Conservation (phyloP, 2,888 invertebrate species). For the Kryphioiulus occultus region DNA sequence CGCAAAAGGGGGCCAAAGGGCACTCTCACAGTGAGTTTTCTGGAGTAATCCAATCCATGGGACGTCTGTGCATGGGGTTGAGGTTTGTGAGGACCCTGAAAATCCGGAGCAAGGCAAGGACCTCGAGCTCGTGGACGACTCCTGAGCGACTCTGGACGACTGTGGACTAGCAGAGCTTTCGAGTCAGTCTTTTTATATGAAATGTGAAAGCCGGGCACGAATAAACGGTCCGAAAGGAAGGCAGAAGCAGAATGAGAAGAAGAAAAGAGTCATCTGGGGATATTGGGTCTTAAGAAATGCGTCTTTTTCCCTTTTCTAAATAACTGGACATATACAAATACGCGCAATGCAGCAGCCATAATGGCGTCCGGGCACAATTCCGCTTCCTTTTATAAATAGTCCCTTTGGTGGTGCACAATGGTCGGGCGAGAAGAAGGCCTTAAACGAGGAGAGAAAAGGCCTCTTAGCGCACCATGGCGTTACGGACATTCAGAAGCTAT, state of each 20-base stretch:
- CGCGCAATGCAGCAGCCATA: not conserved
- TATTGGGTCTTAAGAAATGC: conserved; percentile 24
- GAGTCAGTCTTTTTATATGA: conserved; percentile 9
- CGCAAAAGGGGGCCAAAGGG: no score
- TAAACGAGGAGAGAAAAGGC: not conserved
- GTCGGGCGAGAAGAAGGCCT: not conserved
- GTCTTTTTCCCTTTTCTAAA: conserved; percentile 22
- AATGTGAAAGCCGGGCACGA: not conserved
- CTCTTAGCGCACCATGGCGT: not conserved
- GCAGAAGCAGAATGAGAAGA: not conserved
- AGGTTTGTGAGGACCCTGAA: not conserved
- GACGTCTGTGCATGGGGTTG: not conserved
- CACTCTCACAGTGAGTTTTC: not conserved
- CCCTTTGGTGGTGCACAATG: not conserved
- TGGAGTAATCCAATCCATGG: not conserved
- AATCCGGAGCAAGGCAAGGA: not conserved
- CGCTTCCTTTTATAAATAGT: not conserved
- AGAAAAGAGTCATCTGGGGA: conserved; percentile 31
- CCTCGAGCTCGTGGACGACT: not conserved
- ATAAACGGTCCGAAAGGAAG: not conserved
- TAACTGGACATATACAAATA: conserved; percentile 35
- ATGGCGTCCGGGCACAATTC: not conserved
- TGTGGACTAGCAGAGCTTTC: not conserved
- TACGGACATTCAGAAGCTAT: not conserved
- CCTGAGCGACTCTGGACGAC: no score